Evolutionary conservation across 2,888 invertebrate genomes (phyloP), one percentile per base, ranked within the genome.

Genomic region (Agrilus biguttatus): DNA sequence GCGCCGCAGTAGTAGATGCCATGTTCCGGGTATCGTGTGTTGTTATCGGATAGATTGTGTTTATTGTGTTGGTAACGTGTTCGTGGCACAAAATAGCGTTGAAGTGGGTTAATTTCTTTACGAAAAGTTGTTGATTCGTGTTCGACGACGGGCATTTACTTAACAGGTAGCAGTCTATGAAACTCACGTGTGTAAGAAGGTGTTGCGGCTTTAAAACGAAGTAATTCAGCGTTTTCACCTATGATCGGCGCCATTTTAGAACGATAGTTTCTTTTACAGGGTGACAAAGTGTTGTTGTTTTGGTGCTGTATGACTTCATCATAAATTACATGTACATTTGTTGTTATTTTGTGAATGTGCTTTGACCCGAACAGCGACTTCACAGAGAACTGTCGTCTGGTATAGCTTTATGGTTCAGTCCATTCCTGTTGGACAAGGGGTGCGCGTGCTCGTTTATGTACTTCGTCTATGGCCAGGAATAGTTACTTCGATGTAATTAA

Each of bases 311-410:
- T 33, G 28, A 35, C 36, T 40, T 45, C 55, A 54, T 52, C 58
- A 61, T 59, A 60, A 51, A 69, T 69, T 69, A 69, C 73, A 72
- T 73, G 74, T 74, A 74, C 73, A 74, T 75, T 76, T 78, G 77
- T 78, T 78, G 73, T 78, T 78, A 77, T 78, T 78, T 78, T 77
- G 76, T 70, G 72, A 70, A 69, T 68, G 72, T 74, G 73, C 73
- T 75, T 74, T 75, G 73, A 74, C 68, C 72, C 71, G 62, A 60
- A 28, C 28, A 28, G 61, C 55, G 55, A 56, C 53, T 49, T 48
- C 49, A 49, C 53, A 51, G 52, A 28, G 28, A 28, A 28, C 28
- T 70, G 72, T 50, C 49, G 52, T 71, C 72, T 71, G 56, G 56
- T 55, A 10, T 28, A 52, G 51, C 53, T 49, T 63, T 62, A 62